Base-by-base conservation (phyloP, 2,113 vertebrate genomes). In the Lasiurus cinereus region DNA sequence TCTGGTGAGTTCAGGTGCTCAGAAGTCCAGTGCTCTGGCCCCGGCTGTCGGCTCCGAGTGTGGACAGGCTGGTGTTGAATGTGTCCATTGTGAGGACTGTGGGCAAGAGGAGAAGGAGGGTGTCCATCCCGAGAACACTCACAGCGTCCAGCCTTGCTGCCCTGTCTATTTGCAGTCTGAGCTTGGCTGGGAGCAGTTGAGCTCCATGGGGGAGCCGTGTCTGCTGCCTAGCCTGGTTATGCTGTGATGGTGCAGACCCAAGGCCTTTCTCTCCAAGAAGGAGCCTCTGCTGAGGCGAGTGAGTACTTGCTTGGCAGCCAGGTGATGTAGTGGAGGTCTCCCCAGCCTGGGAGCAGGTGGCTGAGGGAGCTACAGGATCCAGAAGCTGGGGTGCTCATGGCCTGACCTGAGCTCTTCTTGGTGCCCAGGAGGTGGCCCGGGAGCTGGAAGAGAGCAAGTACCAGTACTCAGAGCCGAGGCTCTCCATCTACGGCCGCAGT, bases 381-480 rank as follows among this genome's bases (percentile, higher is more conserved):
- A 59, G 52, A 46, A 39, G 92, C 80, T 46, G 79, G 33, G 39
- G 52, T 88, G 77, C 50, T 70, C 24, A 27, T 36, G 62, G 66
- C 50, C 54, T 96, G 79, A 97, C 83, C 69, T 2, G 33, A 73
- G 29, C 33, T 96, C 66, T 97, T 96, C 29, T 93, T 83, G 93
- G 70, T 73, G 79, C 87, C 87, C 97, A 99, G 99, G 99, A 99
- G 98, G 99, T 99, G 69, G 98, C 99, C n/a, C 96, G 96, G 33
- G 99, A 99, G 64, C 98, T 99, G 92, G 99, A 99, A 98, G 99
- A 99, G 92, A 99, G 99, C 96, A 99, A 99, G 97, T 99, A 99
- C 98, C 99, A 99, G 97, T 99, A 99, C 29, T 98, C 99, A 6
- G 99, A 99, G 96, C 99, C 99, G 0, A 99, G 99, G 14, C 97